Base-by-base conservation (phyloP, 1,140 invertebrate species). In the Zaprionus inermis region DNA sequence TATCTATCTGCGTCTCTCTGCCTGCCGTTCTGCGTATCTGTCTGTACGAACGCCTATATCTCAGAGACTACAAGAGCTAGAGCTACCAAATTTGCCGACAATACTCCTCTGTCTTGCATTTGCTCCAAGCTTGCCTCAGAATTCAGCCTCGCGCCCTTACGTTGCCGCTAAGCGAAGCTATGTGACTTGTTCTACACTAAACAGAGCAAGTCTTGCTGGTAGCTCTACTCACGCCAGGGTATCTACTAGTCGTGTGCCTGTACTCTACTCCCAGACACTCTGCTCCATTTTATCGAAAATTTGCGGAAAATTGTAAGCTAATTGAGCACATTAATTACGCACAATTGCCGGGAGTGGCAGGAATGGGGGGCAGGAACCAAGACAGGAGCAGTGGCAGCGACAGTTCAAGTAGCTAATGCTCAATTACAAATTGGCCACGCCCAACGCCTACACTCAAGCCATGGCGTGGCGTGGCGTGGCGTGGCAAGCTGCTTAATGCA, bases 271-370 rank as follows among this genome's bases (percentile, higher is more conserved):
- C 2, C n/a, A 44, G 38, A 16, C 30, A 16, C 30, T 32, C 30
- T 32, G 16, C 38, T 44, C 7, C 7, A n/a, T 14, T 41, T 55
- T 56, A 38, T 52, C 18, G 46, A 58, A 46, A 57, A 51, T 69
- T 44, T n/a, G 58, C 22, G 6, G 51, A 18, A 32, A 59, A 78
- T 89, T 78, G 58, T 55, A 51, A 83, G 77, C 70, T 88, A 88
- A 88, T 88, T 88, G 78, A 64, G 59, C 52, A 61, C 79, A 88
- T 88, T 89, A 88, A 89, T 89, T 88, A 88, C 41, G 69, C 65
- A 75, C 82, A 85, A 85, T 78, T 80, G 80, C 49, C 56, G 46
- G 9, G 10, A 10, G 18, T 5, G 5, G n/a, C 3, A 11, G 18
- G 20, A 38, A 20, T 10, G 14, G 11, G 22, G 11, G 14, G 18